These are phyloP conservation scores for Cacoxenus indagator DNA, from an alignment of 2,888 invertebrate genomes.

Conservation along the genomic window DNA sequence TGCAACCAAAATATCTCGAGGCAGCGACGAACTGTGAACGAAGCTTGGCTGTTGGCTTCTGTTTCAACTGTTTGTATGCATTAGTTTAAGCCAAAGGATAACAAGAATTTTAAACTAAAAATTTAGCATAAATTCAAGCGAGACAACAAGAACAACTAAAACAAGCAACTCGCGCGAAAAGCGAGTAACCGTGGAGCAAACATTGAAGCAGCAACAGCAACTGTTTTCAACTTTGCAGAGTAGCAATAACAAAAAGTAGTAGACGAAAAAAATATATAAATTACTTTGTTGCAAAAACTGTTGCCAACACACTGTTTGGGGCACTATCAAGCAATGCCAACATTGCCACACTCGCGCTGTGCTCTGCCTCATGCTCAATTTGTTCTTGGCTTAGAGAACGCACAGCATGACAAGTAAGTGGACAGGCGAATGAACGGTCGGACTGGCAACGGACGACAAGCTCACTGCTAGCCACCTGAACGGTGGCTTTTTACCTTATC, in stretches of 20 bases:
- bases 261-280: slow-evolving; percentile 16
- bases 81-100: slow-evolving; percentile 46
- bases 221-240: slow-evolving; percentile 49
- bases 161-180: neutral
- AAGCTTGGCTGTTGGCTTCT: neutral
- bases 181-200: neutral
- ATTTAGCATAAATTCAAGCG: slow-evolving; percentile 60
- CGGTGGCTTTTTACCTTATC: neutral
- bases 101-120: slow-evolving; percentile 55
- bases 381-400: slow-evolving; percentile 14
- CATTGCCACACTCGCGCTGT: slow-evolving; percentile 15
- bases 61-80: slow-evolving; percentile 11
- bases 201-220: slow-evolving; percentile 6
- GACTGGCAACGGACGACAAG: neutral
- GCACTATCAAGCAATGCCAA: slow-evolving; percentile 11
- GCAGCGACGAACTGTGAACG: neutral
- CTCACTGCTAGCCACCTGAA: no score
- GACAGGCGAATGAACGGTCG: neutral
- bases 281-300: slow-evolving; percentile 54
- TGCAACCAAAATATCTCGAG: slow-evolving; percentile 29
- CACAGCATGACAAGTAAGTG: neutral
- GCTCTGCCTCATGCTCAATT: slow-evolving; percentile 12
- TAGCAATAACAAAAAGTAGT: slow-evolving; percentile 26
- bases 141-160: slow-evolving; percentile 40
- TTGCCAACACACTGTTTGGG: slow-evolving; percentile 38